These are phyloP conservation scores for Edolisoma coerulescens DNA, from an alignment of 2,113 vertebrate genomes.

Conservation along the genomic window DNA sequence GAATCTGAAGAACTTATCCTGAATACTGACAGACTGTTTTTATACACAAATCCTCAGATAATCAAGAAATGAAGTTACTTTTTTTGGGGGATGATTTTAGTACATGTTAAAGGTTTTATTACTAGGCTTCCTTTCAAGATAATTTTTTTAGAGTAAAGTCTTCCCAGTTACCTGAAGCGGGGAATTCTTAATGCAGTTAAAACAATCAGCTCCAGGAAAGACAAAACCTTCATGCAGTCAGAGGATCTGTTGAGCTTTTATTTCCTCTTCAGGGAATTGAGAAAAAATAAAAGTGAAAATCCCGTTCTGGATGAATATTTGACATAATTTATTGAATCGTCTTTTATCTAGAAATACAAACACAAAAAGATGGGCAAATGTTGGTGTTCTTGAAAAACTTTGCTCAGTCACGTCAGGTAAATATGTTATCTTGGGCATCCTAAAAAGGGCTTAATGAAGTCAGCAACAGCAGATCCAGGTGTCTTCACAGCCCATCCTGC, in stretches of 20 bases:
- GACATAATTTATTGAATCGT: background rate
- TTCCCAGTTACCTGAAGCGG: background rate
- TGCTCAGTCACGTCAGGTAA: background rate
- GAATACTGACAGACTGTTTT: background rate
- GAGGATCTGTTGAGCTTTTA: background rate
- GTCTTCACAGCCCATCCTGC: background rate
- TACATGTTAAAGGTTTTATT: background rate
- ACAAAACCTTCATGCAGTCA: background rate
- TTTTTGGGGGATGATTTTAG: background rate
- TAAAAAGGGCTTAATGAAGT: background rate
- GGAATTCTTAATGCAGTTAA: background rate
- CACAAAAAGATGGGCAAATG: background rate
- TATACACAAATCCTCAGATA: fast-evolving
- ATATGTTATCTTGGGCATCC: background rate
- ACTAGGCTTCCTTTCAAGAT: background rate
- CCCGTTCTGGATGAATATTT: background rate
- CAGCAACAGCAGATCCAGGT: background rate
- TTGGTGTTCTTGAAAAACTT: background rate
- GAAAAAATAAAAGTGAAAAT: background rate
- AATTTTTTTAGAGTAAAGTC: background rate
- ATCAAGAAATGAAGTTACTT: background rate
- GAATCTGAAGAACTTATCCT: background rate
- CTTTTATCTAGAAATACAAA: background rate
- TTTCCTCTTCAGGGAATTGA: background rate
- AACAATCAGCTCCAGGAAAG: background rate